These are phyloP conservation scores for Dynastes tityus DNA, from an alignment of 2,888 invertebrate genomes.

Conservation along the genomic window DNA sequence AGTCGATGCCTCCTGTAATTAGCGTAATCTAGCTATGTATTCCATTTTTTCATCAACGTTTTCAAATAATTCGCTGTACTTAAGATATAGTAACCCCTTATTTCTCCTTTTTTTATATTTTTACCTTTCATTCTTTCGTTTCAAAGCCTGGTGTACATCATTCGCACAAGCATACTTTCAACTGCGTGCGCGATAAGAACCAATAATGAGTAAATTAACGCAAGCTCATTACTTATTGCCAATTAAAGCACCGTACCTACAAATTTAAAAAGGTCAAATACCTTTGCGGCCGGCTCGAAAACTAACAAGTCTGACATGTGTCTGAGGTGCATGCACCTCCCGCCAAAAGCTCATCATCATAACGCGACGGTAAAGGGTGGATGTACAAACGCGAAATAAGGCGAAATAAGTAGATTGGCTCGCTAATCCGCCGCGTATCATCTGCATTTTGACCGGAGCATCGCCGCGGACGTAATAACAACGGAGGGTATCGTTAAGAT, in stretches of 20 bases:
- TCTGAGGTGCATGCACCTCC: constrained; percentile 14
- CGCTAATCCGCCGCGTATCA: constrained; percentile 17
- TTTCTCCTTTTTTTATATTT: too few species aligned
- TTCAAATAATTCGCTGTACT: too few species aligned
- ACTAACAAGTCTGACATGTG: constrained; percentile 45
- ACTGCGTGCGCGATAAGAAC: constrained; percentile 36
- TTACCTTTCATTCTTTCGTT: too few species aligned
- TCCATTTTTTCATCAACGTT: too few species aligned
- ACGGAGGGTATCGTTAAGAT: constrained; percentile 23
- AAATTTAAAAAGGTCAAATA: constrained; percentile 29
- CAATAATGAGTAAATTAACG: constrained; percentile 52
- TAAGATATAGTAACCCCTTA: too few species aligned
- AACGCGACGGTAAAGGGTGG: constrained; percentile 14
- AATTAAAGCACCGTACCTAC: constrained; percentile 40
- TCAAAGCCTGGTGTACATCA: neutral
- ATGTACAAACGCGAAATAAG: neutral
- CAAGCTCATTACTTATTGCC: constrained; percentile 52
- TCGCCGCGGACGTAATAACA: constrained; percentile 2
- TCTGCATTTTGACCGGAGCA: neutral
- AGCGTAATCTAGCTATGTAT: too few species aligned
- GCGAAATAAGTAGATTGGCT: constrained; percentile 12
- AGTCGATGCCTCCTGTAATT: too few species aligned
- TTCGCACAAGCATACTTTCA: neutral
- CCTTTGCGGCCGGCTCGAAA: constrained; percentile 29
- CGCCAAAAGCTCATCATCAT: constrained; percentile 25